Conservation (phyloP, 92 coral and sea anemone species). For the Phenganax marumi region DNA sequence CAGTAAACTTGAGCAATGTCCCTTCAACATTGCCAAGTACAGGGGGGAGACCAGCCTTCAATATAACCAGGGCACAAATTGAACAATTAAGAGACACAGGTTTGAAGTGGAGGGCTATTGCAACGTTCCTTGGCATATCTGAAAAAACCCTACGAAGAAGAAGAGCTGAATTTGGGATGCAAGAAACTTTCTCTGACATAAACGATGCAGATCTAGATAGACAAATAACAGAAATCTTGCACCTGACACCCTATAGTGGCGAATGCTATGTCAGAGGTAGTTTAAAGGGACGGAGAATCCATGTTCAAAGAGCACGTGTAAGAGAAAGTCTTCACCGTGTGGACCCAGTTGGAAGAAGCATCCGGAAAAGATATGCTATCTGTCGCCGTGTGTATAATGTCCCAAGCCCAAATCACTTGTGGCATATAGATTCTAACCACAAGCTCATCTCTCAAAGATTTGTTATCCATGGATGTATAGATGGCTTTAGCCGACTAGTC, state of each 20-base stretch:
- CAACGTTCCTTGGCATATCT: background rate
- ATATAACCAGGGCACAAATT: background rate
- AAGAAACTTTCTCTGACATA: background rate
- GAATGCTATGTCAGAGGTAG: too few species aligned
- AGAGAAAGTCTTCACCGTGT: conserved; percentile 3
- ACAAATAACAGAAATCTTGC: background rate
- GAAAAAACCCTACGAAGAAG: too few species aligned
- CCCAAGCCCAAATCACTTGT: too few species aligned
- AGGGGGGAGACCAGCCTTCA: too few species aligned
- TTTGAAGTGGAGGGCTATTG: background rate
- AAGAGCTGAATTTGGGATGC: background rate
- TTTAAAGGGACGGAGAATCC: background rate
- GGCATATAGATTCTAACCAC: conserved; percentile 40
- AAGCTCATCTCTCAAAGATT: conserved; percentile 29
- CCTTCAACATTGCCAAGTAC: too few species aligned
- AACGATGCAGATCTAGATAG: background rate
- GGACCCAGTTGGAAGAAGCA: conserved; percentile 18
- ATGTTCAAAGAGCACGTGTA: background rate
- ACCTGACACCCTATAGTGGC: too few species aligned
- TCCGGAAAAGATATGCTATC: too few species aligned
- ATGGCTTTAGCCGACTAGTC: conserved; percentile 39
- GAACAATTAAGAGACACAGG: too few species aligned
- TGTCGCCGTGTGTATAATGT: too few species aligned
- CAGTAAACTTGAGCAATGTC: background rate
- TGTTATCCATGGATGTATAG: conserved; percentile 26